Conservation (phyloP, 2,113 vertebrate genomes). For the Suricata suricatta region DNA sequence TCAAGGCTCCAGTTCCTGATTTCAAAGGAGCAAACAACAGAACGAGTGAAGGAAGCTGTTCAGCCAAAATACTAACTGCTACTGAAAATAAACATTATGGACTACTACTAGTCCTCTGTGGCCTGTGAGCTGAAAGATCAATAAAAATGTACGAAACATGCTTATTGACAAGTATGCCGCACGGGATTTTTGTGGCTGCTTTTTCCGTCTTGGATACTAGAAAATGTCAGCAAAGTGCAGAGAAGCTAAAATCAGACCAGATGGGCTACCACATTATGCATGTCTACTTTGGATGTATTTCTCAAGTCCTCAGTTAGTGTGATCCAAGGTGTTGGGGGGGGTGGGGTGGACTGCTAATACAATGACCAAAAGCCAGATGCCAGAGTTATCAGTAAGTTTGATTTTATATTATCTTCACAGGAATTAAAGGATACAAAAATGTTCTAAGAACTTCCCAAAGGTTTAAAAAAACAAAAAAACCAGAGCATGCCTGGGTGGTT, state of each 20-base stretch:
- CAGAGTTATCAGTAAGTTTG: neutral
- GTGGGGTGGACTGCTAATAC: fast-evolving
- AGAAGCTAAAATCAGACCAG: constrained; percentile 38
- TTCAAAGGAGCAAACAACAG: constrained; percentile 7
- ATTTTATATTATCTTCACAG: neutral
- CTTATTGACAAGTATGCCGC: constrained; percentile 8
- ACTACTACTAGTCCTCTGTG: neutral
- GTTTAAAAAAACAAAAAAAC: neutral
- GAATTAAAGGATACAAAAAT: constrained; percentile 22
- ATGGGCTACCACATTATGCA: neutral
- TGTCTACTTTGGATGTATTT: neutral
- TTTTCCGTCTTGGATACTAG: neutral
- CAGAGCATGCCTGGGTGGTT: no score
- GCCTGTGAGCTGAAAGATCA: neutral
- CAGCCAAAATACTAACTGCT: neutral
- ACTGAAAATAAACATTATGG: neutral
- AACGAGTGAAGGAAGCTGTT: neutral
- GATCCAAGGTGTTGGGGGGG: neutral
- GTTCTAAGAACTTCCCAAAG: neutral
- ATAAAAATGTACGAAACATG: constrained; percentile 6
- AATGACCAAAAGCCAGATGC: neutral
- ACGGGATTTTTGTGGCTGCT: neutral
- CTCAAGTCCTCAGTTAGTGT: neutral
- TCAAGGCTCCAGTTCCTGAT: neutral
- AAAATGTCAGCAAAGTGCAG: neutral